Percentiles rank a stretch among this genome's conserved stretches.
phyloP scores from a whole-genome alignment of 2,888 invertebrate species.

The Eupithecia inturbata region DNA sequence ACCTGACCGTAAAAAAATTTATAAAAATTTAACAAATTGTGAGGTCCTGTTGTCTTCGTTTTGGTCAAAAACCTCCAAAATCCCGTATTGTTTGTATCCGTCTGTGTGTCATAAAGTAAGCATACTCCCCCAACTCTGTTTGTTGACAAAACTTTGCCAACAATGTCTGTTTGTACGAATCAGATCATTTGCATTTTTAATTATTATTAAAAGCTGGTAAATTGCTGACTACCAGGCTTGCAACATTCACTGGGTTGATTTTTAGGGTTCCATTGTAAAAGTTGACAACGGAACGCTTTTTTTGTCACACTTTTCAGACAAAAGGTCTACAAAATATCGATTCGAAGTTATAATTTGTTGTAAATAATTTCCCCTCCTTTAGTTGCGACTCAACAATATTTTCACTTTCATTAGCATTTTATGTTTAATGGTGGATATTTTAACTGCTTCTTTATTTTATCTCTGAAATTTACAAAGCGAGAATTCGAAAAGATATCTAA shows the following conservation, averaged over 20 bases:
- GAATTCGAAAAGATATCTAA: no score
- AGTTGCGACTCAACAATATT: no score
- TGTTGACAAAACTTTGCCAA: slow-evolving; percentile 47
- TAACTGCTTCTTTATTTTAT: no score
- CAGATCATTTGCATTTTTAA: slow-evolving; percentile 40
- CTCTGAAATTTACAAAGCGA: no score
- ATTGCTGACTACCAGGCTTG: slow-evolving; percentile 17
- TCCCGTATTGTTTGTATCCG: not conserved
- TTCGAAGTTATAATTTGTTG: not conserved
- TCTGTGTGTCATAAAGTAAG: slow-evolving; percentile 39
- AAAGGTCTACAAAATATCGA: not conserved
- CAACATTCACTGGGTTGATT: slow-evolving; percentile 1
- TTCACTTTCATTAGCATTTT: no score
- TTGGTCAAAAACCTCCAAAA: not conserved
- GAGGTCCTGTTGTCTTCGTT: not conserved
- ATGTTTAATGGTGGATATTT: no score
- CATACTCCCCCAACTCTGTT: slow-evolving; percentile 33
- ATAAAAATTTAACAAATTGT: no score
- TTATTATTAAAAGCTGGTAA: slow-evolving; percentile 36
- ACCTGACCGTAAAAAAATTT: no score
- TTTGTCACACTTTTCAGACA: not conserved
- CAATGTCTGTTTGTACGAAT: slow-evolving; percentile 34
- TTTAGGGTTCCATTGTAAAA: slow-evolving; percentile 11
- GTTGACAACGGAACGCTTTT: not conserved
- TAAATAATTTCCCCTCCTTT: no score